These are phyloP conservation scores for Adelges cooleyi DNA, from an alignment of 1,140 invertebrate genomes.

Conservation along the genomic window DNA sequence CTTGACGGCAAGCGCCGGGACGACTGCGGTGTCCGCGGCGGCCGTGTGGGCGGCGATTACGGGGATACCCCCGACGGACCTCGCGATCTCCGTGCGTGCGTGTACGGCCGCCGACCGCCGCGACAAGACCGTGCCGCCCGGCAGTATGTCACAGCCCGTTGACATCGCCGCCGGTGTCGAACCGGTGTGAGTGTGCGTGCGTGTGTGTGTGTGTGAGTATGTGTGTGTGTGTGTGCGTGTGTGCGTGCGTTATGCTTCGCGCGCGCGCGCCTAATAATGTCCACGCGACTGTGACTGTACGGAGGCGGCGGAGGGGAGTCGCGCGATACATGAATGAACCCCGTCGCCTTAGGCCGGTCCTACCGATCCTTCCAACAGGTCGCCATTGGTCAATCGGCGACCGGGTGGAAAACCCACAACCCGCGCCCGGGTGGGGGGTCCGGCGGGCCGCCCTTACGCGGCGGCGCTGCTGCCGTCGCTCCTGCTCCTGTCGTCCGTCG, in stretches of 20 bases:
- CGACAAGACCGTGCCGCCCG: not conserved
- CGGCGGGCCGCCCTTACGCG: constrained; percentile 25
- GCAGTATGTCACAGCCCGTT: constrained; percentile 22
- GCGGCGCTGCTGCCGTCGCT: not conserved
- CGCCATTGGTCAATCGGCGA: constrained; percentile 22
- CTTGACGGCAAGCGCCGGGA: not conserved
- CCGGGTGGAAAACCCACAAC: constrained; percentile 23
- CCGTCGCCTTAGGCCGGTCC: constrained; percentile 20
- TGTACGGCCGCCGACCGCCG: not conserved
- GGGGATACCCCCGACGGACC: not conserved
- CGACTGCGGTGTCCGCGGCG: not conserved
- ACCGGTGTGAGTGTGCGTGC: not conserved
- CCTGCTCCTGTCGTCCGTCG: not conserved
- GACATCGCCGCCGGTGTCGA: constrained; percentile 9
- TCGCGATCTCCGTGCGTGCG: too few relatives aligned
- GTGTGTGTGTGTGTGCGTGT: not conserved
- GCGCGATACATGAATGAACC: constrained; percentile 12
- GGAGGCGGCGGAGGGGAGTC: too few relatives aligned
- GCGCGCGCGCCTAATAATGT: too few relatives aligned
- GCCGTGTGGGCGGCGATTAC: not conserved
- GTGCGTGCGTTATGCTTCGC: not conserved
- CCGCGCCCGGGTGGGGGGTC: constrained; percentile 3
- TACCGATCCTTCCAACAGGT: constrained; percentile 3
- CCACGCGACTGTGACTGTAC: too few relatives aligned
- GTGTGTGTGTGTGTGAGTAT: not conserved